Evolutionary conservation across 2,888 invertebrate species (phyloP).

Genomic region (Lypha dubia): DNA sequence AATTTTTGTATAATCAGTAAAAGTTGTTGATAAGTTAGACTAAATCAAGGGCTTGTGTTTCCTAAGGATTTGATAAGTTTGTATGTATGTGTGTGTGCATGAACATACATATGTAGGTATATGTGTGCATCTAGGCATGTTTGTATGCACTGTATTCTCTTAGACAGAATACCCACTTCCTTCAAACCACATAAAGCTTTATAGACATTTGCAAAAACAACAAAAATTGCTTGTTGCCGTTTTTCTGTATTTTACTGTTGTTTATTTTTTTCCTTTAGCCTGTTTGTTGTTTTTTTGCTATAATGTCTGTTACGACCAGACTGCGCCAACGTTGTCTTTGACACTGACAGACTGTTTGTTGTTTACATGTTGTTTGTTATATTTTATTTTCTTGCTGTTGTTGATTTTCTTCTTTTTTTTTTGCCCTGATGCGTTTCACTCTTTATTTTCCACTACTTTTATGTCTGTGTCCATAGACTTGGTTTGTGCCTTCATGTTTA

Average conservation of each 20-base stretch:
- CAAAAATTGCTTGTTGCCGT: constrained; percentile 18
- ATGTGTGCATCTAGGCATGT: background rate
- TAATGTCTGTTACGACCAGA: constrained; percentile 65
- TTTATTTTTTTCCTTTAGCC: constrained; percentile 29
- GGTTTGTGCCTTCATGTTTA: constrained; percentile 57
- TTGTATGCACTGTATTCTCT: background rate
- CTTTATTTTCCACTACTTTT: constrained; percentile 68
- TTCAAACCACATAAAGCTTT: constrained; percentile 19
- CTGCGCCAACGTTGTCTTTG: constrained; percentile 70
- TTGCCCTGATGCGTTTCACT: constrained; percentile 67
- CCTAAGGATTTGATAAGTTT: background rate
- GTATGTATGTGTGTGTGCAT: background rate
- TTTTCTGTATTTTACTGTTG: constrained; percentile 25
- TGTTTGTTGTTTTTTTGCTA: constrained; percentile 32
- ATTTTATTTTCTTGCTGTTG: constrained; percentile 75
- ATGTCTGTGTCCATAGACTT: constrained; percentile 68
- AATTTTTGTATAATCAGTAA: background rate
- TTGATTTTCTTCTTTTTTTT: constrained; percentile 30
- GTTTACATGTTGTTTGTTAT: background rate
- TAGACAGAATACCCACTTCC: constrained; percentile 12
- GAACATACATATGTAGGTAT: background rate
- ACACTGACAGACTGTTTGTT: constrained; percentile 68
- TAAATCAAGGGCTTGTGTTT: constrained; percentile 5
- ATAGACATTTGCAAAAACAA: constrained; percentile 10
- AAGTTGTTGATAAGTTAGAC: background rate